Evolutionary conservation across 2,888 invertebrate genomes (phyloP).

Genomic region (Drosophila putrida): DNA sequence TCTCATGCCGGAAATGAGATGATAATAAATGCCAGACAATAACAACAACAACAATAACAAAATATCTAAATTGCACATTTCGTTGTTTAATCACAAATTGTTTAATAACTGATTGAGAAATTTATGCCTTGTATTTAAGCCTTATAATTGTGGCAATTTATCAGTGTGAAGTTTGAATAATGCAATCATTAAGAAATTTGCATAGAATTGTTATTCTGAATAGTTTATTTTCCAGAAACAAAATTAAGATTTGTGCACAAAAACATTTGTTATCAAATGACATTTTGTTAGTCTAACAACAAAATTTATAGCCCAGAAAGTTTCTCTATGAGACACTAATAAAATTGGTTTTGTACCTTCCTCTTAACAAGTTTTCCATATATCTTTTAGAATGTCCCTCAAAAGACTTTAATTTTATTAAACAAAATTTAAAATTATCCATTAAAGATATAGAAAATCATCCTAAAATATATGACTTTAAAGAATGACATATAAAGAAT

Average conservation of each 20-base stretch:
- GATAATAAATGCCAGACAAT: constrained; percentile 18
- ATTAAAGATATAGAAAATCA: not conserved
- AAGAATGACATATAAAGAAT: too few relatives aligned
- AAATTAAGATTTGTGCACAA: not conserved
- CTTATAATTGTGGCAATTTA: constrained; percentile 13
- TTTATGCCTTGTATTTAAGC: constrained; percentile 2
- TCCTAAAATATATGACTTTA: too few relatives aligned
- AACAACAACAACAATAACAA: constrained; percentile 8
- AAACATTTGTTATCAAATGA: not conserved
- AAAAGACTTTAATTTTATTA: not conserved
- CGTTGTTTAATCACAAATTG: constrained; percentile 9
- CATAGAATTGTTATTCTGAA: constrained; percentile 4
- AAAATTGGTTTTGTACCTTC: too few relatives aligned
- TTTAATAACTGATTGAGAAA: constrained; percentile 23
- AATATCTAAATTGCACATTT: constrained; percentile 21
- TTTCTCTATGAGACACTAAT: too few relatives aligned
- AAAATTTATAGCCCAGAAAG: too few relatives aligned
- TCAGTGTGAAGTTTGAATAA: not conserved
- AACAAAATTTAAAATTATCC: not conserved
- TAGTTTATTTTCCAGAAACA: not conserved
- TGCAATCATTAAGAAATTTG: constrained; percentile 5
- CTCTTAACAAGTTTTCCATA: not conserved
- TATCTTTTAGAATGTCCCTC: too few relatives aligned
- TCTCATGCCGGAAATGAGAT: constrained; percentile 43
- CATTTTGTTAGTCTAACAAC: too few relatives aligned